Percentiles rank a stretch among this genome's conserved stretches.
Evolutionary conservation across 1,140 invertebrate species (phyloP).

Genomic region (Armadillidium nasatum): DNA sequence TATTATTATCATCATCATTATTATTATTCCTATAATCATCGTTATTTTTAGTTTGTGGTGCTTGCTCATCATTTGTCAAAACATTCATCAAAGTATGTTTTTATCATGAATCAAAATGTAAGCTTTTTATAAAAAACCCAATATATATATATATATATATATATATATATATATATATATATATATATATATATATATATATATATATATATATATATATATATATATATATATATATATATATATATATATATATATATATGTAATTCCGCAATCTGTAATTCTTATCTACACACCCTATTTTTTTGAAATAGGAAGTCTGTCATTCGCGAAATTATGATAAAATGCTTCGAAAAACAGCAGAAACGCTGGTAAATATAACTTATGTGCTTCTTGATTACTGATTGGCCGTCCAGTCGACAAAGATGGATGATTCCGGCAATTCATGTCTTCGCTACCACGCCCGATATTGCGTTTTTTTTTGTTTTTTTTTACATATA

Average conservation of each 20-base stretch:
- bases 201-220: too few relatives aligned
- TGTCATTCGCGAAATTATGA: slow-evolving; percentile 8
- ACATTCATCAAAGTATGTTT: too few relatives aligned
- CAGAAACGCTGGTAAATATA: background rate
- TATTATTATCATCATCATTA: too few relatives aligned
- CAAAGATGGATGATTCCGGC: background rate
- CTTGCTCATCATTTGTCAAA: too few relatives aligned
- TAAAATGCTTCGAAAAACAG: background rate
- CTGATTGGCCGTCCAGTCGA: background rate
- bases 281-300: slow-evolving; percentile 6
- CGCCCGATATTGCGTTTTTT: background rate
- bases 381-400: slow-evolving; percentile 2
- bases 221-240: background rate
- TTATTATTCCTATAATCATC: too few relatives aligned
- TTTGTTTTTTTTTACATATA: too few relatives aligned
- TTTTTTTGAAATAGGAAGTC: slow-evolving; percentile 4
- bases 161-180: background rate
- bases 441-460: slow-evolving; percentile 4
- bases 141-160: too few relatives aligned
- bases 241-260: background rate
- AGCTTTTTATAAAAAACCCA: too few relatives aligned
- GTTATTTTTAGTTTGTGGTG: too few relatives aligned
- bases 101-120: too few relatives aligned
- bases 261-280: background rate
- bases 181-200: background rate